Evolutionary conservation across 1,140 invertebrate species (phyloP).

Genomic region (Bradynema listronoti): DNA sequence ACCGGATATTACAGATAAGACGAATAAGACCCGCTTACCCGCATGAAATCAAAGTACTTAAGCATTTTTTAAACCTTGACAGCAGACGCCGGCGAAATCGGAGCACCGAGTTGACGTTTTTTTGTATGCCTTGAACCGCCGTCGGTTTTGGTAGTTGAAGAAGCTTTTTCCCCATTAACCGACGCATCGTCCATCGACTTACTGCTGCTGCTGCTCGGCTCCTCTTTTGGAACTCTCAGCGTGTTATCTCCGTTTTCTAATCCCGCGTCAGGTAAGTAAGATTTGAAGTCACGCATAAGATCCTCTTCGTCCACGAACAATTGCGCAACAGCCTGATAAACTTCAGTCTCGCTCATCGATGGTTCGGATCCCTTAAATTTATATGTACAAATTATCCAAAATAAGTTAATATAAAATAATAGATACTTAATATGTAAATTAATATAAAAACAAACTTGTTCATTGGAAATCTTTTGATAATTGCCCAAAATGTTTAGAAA

Average conservation of each 20-base stretch:
- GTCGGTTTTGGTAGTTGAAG: too few species aligned
- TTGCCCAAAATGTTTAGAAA: constrained; percentile 28
- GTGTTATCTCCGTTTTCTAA: constrained; percentile 11
- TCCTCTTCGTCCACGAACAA: constrained; percentile 28
- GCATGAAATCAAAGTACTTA: too few species aligned
- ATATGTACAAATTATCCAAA: too few species aligned
- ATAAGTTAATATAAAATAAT: too few species aligned
- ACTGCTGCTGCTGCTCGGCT: too few species aligned
- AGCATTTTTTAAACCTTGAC: too few species aligned
- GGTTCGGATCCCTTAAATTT: not conserved
- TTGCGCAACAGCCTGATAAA: constrained; percentile 19
- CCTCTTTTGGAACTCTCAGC: too few species aligned
- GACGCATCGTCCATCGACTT: too few species aligned
- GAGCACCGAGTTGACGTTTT: not conserved
- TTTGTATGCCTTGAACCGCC: too few species aligned
- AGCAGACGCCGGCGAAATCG: not conserved
- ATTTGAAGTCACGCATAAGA: constrained; percentile 37
- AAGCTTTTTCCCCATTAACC: too few species aligned
- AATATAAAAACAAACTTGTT: constrained; percentile 2
- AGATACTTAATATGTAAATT: not conserved
- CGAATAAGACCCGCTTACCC: too few species aligned
- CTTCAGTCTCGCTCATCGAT: constrained; percentile 23
- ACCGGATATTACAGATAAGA: too few species aligned
- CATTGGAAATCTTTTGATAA: constrained; percentile 17
- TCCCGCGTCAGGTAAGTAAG: constrained; percentile 27